Conservation (phyloP, 2,888 invertebrate species). For the Iselma pallidipennis region DNA sequence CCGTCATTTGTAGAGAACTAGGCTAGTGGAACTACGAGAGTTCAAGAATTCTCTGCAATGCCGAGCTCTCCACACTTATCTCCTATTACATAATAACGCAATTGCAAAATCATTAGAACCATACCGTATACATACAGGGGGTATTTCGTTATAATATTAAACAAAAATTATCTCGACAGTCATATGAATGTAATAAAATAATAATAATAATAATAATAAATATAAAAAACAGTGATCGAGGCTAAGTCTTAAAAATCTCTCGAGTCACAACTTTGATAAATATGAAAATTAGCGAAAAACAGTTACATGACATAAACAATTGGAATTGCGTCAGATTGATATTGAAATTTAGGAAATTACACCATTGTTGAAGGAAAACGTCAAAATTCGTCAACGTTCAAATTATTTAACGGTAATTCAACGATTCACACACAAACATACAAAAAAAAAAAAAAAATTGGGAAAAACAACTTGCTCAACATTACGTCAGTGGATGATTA, state of each 20-base stretch:
- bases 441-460: too few species aligned
- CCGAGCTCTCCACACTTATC: slow-evolving; percentile 32
- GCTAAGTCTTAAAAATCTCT: background rate
- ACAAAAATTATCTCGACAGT: background rate
- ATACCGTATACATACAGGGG: too few species aligned
- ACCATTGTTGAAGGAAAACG: background rate
- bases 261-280: background rate
- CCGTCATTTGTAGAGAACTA: slow-evolving; percentile 41
- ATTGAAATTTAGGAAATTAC: slow-evolving; percentile 5
- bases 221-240: slow-evolving; percentile 7
- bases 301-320: background rate
- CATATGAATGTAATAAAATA: slow-evolving; percentile 20
- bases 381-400: background rate
- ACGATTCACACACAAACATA: background rate
- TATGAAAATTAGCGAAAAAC: background rate
- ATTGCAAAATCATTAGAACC: slow-evolving; percentile 38
- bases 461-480: slow-evolving; percentile 19
- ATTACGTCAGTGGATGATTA: slow-evolving; percentile 21
- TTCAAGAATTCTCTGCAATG: slow-evolving; percentile 37
- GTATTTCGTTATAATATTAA: background rate
- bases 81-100: slow-evolving; percentile 33
- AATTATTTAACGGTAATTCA: background rate
- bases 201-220: slow-evolving; percentile 15
- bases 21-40: slow-evolving; percentile 51
- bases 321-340: background rate